Evolutionary conservation across 2,888 invertebrate species (phyloP), one percentile per base, ranked within the genome.

Genomic region (Temnothorax ravouxi): DNA sequence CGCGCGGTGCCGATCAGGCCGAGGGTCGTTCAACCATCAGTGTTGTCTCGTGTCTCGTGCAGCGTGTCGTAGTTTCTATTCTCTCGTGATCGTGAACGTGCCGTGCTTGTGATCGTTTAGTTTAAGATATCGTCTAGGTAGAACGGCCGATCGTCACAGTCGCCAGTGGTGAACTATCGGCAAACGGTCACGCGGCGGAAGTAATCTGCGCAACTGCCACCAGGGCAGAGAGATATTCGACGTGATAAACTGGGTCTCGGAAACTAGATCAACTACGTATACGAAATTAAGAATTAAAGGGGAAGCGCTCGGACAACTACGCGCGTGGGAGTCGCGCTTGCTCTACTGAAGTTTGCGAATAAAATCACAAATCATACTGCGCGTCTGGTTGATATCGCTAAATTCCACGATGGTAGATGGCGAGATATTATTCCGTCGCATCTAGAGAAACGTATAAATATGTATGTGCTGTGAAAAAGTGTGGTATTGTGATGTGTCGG

Each of bases 11-110:
- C 92, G 91, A 92, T 91, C 92, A 87, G 89, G 88, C 88, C 84
- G 91, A 92, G 93, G 92, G 92, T 92, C 92, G 93, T 92, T 93
- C 93, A 94, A 93, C 93, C 93, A 93, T 91, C 94, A 93, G 94
- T 94, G 92, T 94, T 93, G 94, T 93, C 91, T 93, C 93, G 93
- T 93, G 93, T 93, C 91, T 93, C 93, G 92, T 93, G 90, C 91
- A 91, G 90, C 89, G 91, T 92, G 92, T 92, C 92, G 92, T 91
- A 90, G 93, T 93, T 77, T 89, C 91, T 89, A 89, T 90, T 86
- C 88, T 90, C 91, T 92, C 91, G 93, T 93, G 91, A 92, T 92
- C 92, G 93, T 93, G 89, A 91, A 92, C 90, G 91, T 93, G 88
- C 89, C 91, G 92, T 93, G 89, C 88, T 93, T 91, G 92, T 93